Percentiles rank a stretch among this genome's conserved stretches.
Evolutionary conservation across 2,888 invertebrate species (phyloP).

Genomic region (Agrotis ipsilon): DNA sequence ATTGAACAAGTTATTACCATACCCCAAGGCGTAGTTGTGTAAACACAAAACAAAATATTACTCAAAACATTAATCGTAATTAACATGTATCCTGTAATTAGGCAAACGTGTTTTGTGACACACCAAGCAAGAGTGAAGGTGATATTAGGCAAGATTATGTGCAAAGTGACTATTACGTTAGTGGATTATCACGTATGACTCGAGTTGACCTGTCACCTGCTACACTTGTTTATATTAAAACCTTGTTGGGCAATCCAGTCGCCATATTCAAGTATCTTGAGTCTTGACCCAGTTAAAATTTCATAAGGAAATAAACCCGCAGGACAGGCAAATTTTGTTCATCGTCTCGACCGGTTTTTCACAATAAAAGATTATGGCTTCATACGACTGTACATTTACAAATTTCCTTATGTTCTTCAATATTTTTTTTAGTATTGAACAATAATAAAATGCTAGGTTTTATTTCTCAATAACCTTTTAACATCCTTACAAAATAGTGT

Average conservation of each 20-base stretch:
- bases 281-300: conserved; percentile 60
- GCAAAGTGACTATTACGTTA: conserved; percentile 37
- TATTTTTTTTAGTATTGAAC: conserved; percentile 17
- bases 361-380: conserved; percentile 49
- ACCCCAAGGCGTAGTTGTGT: conserved; percentile 38
- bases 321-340: conserved; percentile 37
- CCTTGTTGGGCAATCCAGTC: conserved; percentile 51
- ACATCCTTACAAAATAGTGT: conserved; percentile 24
- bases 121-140: conserved; percentile 65
- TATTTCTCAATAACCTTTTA: conserved; percentile 21
- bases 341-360: conserved; percentile 44
- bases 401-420: conserved; percentile 20
- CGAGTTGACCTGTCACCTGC: conserved; percentile 61
- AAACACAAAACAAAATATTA: conserved; percentile 45
- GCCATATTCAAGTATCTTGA: conserved; percentile 32
- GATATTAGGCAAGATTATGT: conserved; percentile 56
- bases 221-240: conserved; percentile 30
- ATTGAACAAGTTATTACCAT: conserved; percentile 25
- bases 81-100: conserved; percentile 57
- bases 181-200: conserved; percentile 49
- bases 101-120: conserved; percentile 63
- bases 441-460: conserved; percentile 3
- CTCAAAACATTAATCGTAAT: conserved; percentile 53
- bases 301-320: conserved; percentile 53
- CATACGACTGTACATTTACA: conserved; percentile 18